These are phyloP conservation scores for Dysidea cf. avara DNA, from an alignment of 37 sponge, comb jelly and placozoan species.

Conservation along the genomic window DNA sequence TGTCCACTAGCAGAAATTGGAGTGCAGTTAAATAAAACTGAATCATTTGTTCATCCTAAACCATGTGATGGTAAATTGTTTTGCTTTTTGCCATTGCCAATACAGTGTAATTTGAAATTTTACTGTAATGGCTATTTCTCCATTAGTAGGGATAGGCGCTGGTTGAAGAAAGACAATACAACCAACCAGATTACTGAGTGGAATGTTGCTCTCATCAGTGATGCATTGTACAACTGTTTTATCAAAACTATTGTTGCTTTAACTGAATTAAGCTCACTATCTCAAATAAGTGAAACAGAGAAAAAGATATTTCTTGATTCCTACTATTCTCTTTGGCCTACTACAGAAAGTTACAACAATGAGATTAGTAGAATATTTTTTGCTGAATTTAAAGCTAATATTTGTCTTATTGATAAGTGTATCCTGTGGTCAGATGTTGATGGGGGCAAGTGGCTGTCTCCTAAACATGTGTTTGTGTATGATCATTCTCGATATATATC, in stretches of 20 bases:
- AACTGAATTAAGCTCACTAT: slow-evolving; percentile 1
- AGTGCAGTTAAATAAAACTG: background rate
- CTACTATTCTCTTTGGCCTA: slow-evolving; percentile 56
- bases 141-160: slow-evolving; percentile 44
- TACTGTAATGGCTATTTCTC: slow-evolving; percentile 63
- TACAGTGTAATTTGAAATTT: slow-evolving; percentile 26
- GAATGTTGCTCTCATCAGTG: slow-evolving; percentile 44
- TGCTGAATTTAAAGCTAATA: background rate
- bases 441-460: slow-evolving; percentile 40
- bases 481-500: background rate
- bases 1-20: slow-evolving; percentile 50
- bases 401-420: background rate
- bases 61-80: slow-evolving; percentile 22
- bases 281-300: no score
- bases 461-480: slow-evolving; percentile 23
- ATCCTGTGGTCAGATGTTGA: slow-evolving; percentile 42
- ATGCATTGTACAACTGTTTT: slow-evolving; percentile 39
- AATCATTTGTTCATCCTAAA: background rate
- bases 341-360: no score
- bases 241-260: slow-evolving; percentile 21
- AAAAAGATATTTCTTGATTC: slow-evolving; percentile 14
- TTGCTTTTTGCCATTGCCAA: slow-evolving; percentile 64
- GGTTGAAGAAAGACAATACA: slow-evolving; percentile 16
- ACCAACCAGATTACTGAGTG: slow-evolving; percentile 22
- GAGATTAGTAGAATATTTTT: background rate